Evolutionary conservation across 1,140 invertebrate species (phyloP).

Genomic region (Apocrypta bakeri): DNA sequence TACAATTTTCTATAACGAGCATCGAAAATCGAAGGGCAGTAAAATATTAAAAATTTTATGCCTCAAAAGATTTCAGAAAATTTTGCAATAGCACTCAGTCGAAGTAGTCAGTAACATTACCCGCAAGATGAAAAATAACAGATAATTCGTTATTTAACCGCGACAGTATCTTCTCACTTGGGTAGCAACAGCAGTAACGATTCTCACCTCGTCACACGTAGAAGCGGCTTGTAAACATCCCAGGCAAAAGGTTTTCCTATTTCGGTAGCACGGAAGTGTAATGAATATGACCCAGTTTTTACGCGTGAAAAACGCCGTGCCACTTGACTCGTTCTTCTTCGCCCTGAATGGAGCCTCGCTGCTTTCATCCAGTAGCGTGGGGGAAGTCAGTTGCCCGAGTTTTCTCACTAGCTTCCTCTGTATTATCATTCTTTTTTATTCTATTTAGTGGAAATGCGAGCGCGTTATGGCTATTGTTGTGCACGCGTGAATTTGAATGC

Average conservation of each 20-base stretch:
- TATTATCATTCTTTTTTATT: neutral
- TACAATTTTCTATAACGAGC: neutral
- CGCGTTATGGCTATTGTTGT: neutral
- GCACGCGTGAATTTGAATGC: neutral
- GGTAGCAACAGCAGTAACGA: constrained; percentile 20
- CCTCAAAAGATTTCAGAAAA: neutral
- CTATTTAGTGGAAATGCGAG: neutral
- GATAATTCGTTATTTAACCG: constrained; percentile 41
- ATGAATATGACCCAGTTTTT: constrained; percentile 70
- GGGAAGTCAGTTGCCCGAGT: constrained; percentile 45
- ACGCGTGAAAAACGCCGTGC: constrained; percentile 44
- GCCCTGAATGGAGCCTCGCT: constrained; percentile 25
- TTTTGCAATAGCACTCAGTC: neutral
- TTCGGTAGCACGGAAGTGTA: constrained; percentile 51
- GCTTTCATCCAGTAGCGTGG: constrained; percentile 64
- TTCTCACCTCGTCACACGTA: constrained; percentile 28
- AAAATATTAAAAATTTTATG: constrained; percentile 30
- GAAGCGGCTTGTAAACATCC: constrained; percentile 9
- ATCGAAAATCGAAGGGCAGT: neutral
- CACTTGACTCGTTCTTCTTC: neutral
- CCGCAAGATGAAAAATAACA: neutral
- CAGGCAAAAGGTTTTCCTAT: neutral
- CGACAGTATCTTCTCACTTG: neutral
- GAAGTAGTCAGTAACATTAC: neutral
- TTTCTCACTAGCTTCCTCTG: neutral